Percentiles rank a stretch among this genome's conserved stretches.
Conservation (phyloP, 2,888 invertebrate genomes). For the Eledona agricola region DNA sequence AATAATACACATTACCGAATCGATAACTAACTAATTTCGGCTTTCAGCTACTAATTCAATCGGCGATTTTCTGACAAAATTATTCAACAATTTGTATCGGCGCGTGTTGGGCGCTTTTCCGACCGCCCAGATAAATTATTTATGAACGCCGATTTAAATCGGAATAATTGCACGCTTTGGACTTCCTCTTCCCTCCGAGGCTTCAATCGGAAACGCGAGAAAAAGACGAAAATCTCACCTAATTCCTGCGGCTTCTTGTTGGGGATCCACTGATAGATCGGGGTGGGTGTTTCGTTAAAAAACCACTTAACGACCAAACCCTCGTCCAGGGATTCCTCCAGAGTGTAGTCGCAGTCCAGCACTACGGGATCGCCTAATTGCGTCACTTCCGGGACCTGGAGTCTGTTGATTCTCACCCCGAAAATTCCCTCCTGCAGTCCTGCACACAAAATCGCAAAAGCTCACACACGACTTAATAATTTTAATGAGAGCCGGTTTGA, state of each 20-base stretch:
- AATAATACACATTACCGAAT: slow-evolving; percentile 16
- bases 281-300: slow-evolving; percentile 61
- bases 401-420: slow-evolving; percentile 55
- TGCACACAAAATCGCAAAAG: slow-evolving; percentile 19
- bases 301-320: slow-evolving; percentile 71
- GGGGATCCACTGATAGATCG: slow-evolving; percentile 70
- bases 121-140: slow-evolving; percentile 22
- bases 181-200: slow-evolving; percentile 2
- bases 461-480: background rate
- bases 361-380: slow-evolving; percentile 63
- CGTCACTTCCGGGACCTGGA: slow-evolving; percentile 60
- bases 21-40: slow-evolving; percentile 19
- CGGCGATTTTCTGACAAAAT: slow-evolving; percentile 22
- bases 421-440: slow-evolving; percentile 21
- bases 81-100: slow-evolving; percentile 26
- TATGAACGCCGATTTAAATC: slow-evolving; percentile 18
- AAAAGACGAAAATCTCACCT: slow-evolving; percentile 55
- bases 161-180: slow-evolving; percentile 19
- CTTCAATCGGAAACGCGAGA: slow-evolving; percentile 13
- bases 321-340: slow-evolving; percentile 57
- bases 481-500: too few species aligned
- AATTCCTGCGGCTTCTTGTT: slow-evolving; percentile 61
- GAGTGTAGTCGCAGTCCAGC: slow-evolving; percentile 67
- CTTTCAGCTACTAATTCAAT: slow-evolving; percentile 21
- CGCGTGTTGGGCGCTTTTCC: slow-evolving; percentile 20